phyloP scores from a whole-genome alignment of 1,140 invertebrate species.

The Heliconius hermathena region DNA sequence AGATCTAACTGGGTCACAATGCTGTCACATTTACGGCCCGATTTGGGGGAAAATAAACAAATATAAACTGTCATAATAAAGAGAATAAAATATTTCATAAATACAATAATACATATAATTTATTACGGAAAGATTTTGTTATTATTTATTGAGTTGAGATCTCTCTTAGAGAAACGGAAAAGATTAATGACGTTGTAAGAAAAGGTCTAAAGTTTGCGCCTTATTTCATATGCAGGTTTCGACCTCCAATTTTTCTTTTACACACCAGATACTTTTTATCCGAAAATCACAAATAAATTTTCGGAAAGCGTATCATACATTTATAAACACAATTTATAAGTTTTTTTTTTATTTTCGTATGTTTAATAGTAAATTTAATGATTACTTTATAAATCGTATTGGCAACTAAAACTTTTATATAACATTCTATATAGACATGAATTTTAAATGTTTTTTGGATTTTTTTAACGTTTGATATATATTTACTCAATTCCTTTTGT shows the following conservation, averaged over 20 bases:
- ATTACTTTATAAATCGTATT: too few species aligned
- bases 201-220: conserved; percentile 18
- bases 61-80: conserved; percentile 1
- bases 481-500: too few species aligned
- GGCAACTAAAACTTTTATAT: too few species aligned
- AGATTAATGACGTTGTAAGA: conserved; percentile 12
- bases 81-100: background rate
- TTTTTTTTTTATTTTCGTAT: too few species aligned
- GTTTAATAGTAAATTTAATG: too few species aligned
- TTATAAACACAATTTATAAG: too few species aligned
- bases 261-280: conserved; percentile 25
- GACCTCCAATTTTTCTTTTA: conserved; percentile 22
- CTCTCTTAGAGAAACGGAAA: conserved; percentile 9
- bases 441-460: too few species aligned
- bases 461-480: too few species aligned
- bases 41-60: background rate
- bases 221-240: conserved; percentile 27
- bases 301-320: background rate
- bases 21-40: background rate
- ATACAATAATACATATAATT: conserved; percentile 4
- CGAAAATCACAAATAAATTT: conserved; percentile 21
- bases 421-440: background rate
- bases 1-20: background rate
- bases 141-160: conserved; percentile 7
- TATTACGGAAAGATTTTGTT: background rate